These are phyloP conservation scores for Parambassis ranga DNA, from an alignment of 2,797 vertebrate genomes.

Conservation along the genomic window DNA sequence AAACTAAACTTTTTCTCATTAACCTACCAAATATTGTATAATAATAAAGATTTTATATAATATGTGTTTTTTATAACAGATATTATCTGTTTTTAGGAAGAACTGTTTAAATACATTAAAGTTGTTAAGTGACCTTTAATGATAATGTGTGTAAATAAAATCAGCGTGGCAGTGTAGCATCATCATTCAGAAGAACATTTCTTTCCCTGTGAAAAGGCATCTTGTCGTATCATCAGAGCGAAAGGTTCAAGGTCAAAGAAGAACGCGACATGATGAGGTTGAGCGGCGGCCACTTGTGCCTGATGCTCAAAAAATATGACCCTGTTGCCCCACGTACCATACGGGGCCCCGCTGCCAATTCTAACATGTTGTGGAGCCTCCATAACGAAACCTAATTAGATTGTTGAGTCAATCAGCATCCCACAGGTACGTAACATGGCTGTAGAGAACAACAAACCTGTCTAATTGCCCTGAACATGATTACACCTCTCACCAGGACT, in stretches of 20 bases:
- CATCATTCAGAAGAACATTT: not conserved
- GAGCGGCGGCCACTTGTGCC: constrained; percentile 14
- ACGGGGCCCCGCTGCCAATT: constrained; percentile 22
- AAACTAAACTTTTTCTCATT: too few relatives aligned
- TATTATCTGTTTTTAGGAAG: too few relatives aligned
- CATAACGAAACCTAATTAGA: constrained; percentile 76
- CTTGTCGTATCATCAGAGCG: not conserved
- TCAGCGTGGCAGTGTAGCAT: too few relatives aligned
- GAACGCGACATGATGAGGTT: not conserved
- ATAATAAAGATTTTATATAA: too few relatives aligned
- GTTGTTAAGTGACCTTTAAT: too few relatives aligned
- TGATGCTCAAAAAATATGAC: constrained; percentile 34
- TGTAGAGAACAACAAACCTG: constrained; percentile 76
- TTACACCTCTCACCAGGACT: constrained; percentile 77
- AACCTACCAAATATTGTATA: too few relatives aligned
- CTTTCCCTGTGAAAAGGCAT: not conserved
- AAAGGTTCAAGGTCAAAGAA: constrained; percentile 3
- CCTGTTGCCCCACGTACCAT: constrained; percentile 31
- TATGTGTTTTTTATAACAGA: too few relatives aligned
- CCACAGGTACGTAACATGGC: constrained; percentile 76
- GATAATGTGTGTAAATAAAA: too few relatives aligned
- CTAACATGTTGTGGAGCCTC: constrained; percentile 54
- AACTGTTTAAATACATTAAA: too few relatives aligned
- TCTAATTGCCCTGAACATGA: constrained; percentile 79
- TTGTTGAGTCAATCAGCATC: constrained; percentile 80